Evolutionary conservation across 2,113 vertebrate species (phyloP), one percentile per base, ranked within the genome.

Genomic region (Pandion haliaetus): DNA sequence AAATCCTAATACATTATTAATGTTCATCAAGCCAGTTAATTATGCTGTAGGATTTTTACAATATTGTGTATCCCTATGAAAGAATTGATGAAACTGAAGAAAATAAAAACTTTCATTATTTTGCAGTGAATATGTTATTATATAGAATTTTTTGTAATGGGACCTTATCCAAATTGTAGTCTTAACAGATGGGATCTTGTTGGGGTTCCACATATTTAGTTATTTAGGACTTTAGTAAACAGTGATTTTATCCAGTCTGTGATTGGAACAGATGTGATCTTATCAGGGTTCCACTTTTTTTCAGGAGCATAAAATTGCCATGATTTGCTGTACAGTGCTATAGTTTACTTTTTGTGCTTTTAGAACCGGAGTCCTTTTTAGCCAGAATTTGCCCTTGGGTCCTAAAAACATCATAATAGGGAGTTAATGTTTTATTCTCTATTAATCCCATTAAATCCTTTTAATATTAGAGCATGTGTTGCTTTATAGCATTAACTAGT

Each of bases 401-500:
- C 98, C 98, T 98, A 98, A 98, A 97, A 98, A 98, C 98, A 98
- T 98, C 98, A 98, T 98, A 98, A 98, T 98, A 98, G 98, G 96
- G 97, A 98, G 98, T 98, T 98, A 98, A 98, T 98, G 98, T 98
- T 98, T 98, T 98, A 98, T 98, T 98, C 98, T 98, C 98, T 98
- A 99, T 99, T 99, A 99, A 98, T 99, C 98, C 98, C 98, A 98
- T 99, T 99, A 99, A 98, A 98, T 98, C 98, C 98, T 98, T 98
- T 98, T 98, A 98, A 98, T 98, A 99, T 99, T 98, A 98, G 98
- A 99, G 98, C 98, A 98, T 98, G 98, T 98, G 98, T 98, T 98
- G 98, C 98, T 98, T 98, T 98, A 98, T 98, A 98, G 98, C 98
- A 98, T 98, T 99, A 98, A 98, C 97, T 98, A 98, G 98, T 98